Evolutionary conservation across 2,797 vertebrate species (phyloP).

Genomic region (Liasis olivaceus): DNA sequence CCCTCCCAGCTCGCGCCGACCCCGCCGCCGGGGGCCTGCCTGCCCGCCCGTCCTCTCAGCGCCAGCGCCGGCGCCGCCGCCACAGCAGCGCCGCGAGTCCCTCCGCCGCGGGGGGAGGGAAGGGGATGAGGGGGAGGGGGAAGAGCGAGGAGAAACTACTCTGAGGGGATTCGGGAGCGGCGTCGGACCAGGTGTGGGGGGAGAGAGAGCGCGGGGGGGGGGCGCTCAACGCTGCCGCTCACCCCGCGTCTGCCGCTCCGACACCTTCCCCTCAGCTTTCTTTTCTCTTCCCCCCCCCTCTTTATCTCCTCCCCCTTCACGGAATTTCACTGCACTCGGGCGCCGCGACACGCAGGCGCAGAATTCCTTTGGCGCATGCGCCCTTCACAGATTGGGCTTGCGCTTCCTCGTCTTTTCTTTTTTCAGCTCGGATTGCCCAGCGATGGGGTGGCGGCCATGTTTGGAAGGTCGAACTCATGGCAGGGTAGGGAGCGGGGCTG

Average conservation of each 20-base stretch:
- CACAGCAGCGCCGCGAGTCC: neutral
- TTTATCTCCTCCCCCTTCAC: conserved; percentile 39
- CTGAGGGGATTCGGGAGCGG: neutral
- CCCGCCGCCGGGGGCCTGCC: neutral
- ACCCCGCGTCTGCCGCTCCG: neutral
- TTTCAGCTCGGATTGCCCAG: neutral
- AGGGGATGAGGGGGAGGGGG: neutral
- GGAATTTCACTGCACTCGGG: conserved; percentile 68
- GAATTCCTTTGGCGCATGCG: neutral
- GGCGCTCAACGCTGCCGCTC: neutral
- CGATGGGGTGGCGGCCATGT: neutral
- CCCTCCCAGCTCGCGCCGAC: conserved; percentile 19
- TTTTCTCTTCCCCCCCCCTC: too few relatives aligned
- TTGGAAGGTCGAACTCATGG: neutral
- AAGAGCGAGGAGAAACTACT: neutral
- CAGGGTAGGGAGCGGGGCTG: neutral
- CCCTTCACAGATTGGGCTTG: too few relatives aligned
- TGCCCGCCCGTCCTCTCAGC: conserved; percentile 3
- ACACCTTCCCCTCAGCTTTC: neutral
- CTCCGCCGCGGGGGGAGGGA: neutral
- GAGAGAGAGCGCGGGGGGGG: neutral
- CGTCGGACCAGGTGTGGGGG: neutral
- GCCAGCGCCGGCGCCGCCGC: neutral
- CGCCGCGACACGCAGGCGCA: conserved; percentile 60
- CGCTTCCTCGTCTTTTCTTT: neutral